Base-by-base conservation (phyloP, 1,140 invertebrate species). In the Brachionus angularis region DNA sequence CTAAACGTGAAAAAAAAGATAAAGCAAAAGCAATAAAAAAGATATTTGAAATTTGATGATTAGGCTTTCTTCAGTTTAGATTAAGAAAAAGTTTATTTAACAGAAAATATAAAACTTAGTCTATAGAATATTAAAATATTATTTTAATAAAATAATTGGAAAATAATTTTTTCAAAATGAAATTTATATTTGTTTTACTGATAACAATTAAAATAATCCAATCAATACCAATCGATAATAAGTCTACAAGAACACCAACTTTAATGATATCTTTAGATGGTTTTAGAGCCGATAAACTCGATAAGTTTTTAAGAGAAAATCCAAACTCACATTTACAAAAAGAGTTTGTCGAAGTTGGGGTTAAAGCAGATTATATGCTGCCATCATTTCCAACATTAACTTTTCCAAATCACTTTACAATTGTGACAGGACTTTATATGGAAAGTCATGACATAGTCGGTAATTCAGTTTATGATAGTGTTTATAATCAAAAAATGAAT, bases 341-440 rank as follows among this genome's bases (percentile, higher is more conserved):
- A 49, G 75, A 76, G 27, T 75, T 89, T 29, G 83, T 80, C 61
- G 73, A 79, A 1, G 79, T 82, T 74, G 87, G 88, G 1, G 83
- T 85, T 0, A 81, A 84, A 67, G 80, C 84, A 0, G 84, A 86
- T 27, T 87, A 86, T 74, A 86, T 90, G 84, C 76, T 76, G 50
- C 74, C 87, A 72, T 83, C 86, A 31, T 90, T 88, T 78, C 84
- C 86, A 0, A 88, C 88, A 1, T 87, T 88, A 79, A 91, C 89
- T 1, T 89, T 89, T 79, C 87, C 88, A 1, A 90, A 90, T 81
- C 89, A 90, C 78, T 87, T 88, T 75, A 85, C 87, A 1, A 88
- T 91, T 44, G 87, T 86, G 1, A 91, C 89, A 29, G 79, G 79
- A 72, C 72, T 77, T 74, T 73, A 34, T 12, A 69, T 69, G 44